A percentile compares a stretch with the other conserved stretches of the same genome.
phyloP scores from a whole-genome alignment of 2,113 vertebrate genomes.

The Blennius ocellaris region DNA sequence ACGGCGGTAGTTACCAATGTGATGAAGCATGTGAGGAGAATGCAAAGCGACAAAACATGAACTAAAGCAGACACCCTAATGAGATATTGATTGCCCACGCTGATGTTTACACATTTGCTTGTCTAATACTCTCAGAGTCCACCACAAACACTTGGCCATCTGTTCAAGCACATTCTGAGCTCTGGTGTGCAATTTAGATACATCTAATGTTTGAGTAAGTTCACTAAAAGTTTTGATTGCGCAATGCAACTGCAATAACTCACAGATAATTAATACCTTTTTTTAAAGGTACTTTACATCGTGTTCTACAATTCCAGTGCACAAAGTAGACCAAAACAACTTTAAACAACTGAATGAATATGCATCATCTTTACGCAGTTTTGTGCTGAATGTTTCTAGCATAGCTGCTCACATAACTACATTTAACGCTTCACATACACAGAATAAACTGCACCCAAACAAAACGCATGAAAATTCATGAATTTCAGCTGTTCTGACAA shows the following conservation, averaged over 20 bases:
- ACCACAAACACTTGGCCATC: slow-evolving; percentile 59
- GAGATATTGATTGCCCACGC: slow-evolving; percentile 72
- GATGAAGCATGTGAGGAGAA: slow-evolving; percentile 52
- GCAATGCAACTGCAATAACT: slow-evolving; percentile 6
- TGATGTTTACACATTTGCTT: slow-evolving; percentile 66
- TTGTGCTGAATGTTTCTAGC: slow-evolving; percentile 11
- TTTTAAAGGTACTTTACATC: slow-evolving; percentile 8
- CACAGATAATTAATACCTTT: slow-evolving; percentile 27
- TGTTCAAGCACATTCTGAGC: slow-evolving; percentile 49
- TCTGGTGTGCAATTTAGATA: slow-evolving; percentile 32
- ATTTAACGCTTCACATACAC: slow-evolving; percentile 13
- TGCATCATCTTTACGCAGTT: slow-evolving; percentile 24
- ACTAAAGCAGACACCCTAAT: slow-evolving; percentile 67
- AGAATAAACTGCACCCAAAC: slow-evolving; percentile 23
- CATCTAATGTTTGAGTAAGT: slow-evolving; percentile 27
- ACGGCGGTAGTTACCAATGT: slow-evolving; percentile 39
- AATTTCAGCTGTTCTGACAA: slow-evolving; percentile 51
- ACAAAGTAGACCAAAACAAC: slow-evolving; percentile 42
- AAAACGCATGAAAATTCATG: slow-evolving; percentile 35
- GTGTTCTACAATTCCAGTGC: slow-evolving; percentile 14
- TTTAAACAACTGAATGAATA: slow-evolving; percentile 51
- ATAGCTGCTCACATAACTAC: neutral
- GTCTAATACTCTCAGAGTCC: slow-evolving; percentile 55
- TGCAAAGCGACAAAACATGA: slow-evolving; percentile 68
- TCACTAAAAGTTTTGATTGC: slow-evolving; percentile 8